Evolutionary conservation across 2,888 invertebrate genomes (phyloP).

Genomic region (Melangyna quadrimaculata): DNA sequence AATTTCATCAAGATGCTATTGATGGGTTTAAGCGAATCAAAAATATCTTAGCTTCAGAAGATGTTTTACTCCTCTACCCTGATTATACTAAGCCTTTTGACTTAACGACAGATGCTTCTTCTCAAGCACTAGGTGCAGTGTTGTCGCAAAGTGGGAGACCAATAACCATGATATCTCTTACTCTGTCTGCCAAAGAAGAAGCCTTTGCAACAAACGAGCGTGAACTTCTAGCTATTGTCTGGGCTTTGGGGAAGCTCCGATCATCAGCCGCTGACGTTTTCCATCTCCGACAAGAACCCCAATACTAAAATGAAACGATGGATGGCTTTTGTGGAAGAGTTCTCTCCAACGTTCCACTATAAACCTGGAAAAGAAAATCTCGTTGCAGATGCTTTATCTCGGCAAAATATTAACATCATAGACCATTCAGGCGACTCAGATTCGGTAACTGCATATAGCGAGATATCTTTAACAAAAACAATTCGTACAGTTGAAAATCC

Average conservation of each 20-base stretch:
- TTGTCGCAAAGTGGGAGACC: slow-evolving; percentile 53
- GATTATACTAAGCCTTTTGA: slow-evolving; percentile 46
- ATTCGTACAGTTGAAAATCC: too few species aligned
- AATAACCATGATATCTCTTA: slow-evolving; percentile 55
- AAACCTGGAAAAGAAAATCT: too few species aligned
- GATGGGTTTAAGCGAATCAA: slow-evolving; percentile 37
- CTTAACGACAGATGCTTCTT: slow-evolving; percentile 53
- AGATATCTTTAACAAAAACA: too few species aligned
- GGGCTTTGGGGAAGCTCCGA: slow-evolving; percentile 76
- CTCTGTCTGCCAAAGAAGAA: slow-evolving; percentile 43
- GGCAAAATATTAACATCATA: too few species aligned
- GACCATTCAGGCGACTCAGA: too few species aligned
- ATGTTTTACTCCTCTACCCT: slow-evolving; percentile 42
- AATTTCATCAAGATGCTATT: slow-evolving; percentile 36
- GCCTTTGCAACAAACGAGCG: slow-evolving; percentile 75
- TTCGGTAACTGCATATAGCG: too few species aligned
- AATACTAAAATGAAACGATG: slow-evolving; percentile 36
- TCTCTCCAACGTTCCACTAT: slow-evolving; percentile 12
- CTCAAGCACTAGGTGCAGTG: slow-evolving; percentile 50
- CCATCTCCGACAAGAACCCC: slow-evolving; percentile 28
- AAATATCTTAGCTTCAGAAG: slow-evolving; percentile 38
- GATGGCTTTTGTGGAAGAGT: slow-evolving; percentile 34
- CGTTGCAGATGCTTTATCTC: too few species aligned
- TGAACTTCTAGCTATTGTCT: slow-evolving; percentile 76
- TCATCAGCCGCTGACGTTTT: slow-evolving; percentile 26